These are phyloP conservation scores for Lineus longissimus DNA, from an alignment of 1,140 invertebrate genomes.

Conservation along the genomic window DNA sequence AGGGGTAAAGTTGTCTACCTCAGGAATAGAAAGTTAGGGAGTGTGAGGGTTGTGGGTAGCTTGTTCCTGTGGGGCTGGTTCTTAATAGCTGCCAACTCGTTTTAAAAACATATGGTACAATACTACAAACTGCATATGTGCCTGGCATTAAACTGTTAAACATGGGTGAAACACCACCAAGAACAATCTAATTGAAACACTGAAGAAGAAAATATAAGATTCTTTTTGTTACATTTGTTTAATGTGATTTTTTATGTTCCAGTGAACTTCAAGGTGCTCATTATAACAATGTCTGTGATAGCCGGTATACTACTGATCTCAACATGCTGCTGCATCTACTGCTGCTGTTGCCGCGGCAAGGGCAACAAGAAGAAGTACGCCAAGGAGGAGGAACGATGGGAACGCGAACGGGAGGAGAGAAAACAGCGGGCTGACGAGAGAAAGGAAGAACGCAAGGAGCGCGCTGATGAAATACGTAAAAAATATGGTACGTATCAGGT, in stretches of 20 bases:
- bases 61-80: too few species aligned
- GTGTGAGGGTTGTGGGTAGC: too few species aligned
- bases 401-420: constrained; percentile 3
- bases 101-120: too few species aligned
- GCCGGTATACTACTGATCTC: constrained; percentile 3
- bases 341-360: constrained; percentile 4
- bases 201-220: too few species aligned
- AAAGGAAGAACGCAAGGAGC: neutral
- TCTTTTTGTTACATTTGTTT: too few species aligned
- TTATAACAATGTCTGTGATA: neutral
- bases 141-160: too few species aligned
- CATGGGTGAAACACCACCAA: too few species aligned
- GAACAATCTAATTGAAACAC: too few species aligned
- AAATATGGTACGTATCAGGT: neutral
- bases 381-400: neutral
- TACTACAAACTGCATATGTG: too few species aligned
- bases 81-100: too few species aligned
- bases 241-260: neutral
- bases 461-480: neutral
- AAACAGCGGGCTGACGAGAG: neutral
- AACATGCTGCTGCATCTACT: constrained; percentile 5
- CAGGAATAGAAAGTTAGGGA: too few species aligned
- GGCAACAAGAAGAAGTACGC: neutral
- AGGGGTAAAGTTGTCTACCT: too few species aligned
- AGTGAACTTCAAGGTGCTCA: constrained; percentile 2